These are phyloP conservation scores for Condylura cristata DNA, from an alignment of 2,113 vertebrate genomes.

Conservation along the genomic window DNA sequence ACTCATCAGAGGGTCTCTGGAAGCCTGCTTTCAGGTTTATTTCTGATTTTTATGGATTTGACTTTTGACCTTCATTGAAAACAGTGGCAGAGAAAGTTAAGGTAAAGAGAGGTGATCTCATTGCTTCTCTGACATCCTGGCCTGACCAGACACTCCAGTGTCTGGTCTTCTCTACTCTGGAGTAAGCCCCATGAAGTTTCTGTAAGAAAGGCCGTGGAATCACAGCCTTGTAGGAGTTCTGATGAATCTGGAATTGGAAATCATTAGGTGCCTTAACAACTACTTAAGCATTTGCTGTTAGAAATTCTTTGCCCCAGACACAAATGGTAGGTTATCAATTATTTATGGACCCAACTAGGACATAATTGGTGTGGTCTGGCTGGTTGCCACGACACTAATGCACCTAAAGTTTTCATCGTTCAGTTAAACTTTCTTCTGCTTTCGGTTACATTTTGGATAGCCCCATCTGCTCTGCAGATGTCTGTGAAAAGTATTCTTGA, in stretches of 20 bases:
- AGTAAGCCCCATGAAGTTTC: slow-evolving; percentile 34
- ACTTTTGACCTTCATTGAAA: slow-evolving; percentile 53
- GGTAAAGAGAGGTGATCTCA: slow-evolving; percentile 10
- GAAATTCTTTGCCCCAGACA: slow-evolving; percentile 67
- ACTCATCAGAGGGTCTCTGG: neutral
- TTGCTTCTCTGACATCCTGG: neutral
- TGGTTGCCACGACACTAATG: slow-evolving; percentile 72
- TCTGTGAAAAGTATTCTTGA: slow-evolving; percentile 12
- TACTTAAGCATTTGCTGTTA: slow-evolving; percentile 72
- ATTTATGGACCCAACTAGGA: slow-evolving; percentile 75
- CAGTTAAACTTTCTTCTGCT: slow-evolving; percentile 64
- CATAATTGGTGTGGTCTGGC: slow-evolving; percentile 71
- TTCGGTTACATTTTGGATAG: slow-evolving; percentile 60
- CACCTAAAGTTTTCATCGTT: slow-evolving; percentile 71
- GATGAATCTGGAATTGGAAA: slow-evolving; percentile 70
- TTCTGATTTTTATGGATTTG: slow-evolving; percentile 33
- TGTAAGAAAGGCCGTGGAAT: slow-evolving; percentile 32
- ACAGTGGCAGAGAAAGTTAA: slow-evolving; percentile 18
- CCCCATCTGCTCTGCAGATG: slow-evolving; percentile 56
- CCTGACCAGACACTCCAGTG: neutral
- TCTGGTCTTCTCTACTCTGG: neutral
- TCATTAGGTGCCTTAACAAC: slow-evolving; percentile 68
- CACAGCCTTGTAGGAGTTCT: slow-evolving; percentile 9
- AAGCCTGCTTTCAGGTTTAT: neutral
- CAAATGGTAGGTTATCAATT: slow-evolving; percentile 76